Conservation (phyloP, 2,113 vertebrate species). For the Maccullochella peelii region DNA sequence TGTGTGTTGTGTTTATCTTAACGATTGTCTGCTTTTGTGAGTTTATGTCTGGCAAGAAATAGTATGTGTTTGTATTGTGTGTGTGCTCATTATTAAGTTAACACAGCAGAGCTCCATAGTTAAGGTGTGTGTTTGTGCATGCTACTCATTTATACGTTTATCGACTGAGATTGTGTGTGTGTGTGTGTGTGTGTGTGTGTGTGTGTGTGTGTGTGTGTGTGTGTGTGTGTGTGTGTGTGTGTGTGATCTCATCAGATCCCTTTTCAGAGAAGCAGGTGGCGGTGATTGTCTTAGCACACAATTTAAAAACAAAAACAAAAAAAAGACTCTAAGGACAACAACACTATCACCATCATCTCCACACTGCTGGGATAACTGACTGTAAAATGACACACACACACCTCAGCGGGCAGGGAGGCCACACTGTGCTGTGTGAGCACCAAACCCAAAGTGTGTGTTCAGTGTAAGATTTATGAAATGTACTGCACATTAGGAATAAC, state of each 20-base stretch:
- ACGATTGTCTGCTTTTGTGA: conserved; percentile 10
- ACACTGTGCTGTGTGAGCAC: conserved; percentile 16
- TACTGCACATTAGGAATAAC: neutral
- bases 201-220: conserved; percentile 14
- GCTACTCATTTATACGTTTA: conserved; percentile 14
- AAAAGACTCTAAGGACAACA: conserved; percentile 39
- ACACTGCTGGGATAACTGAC: conserved; percentile 57
- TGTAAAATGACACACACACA: conserved; percentile 30
- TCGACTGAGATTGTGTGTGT: too few relatives aligned
- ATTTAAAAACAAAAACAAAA: conserved; percentile 26
- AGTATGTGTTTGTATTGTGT: neutral
- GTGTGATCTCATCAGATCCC: conserved; percentile 55
- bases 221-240: conserved; percentile 16
- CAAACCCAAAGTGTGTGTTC: neutral
- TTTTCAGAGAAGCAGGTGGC: conserved; percentile 73
- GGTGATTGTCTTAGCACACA: conserved; percentile 69
- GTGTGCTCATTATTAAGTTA: conserved; percentile 27
- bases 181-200: conserved; percentile 1
- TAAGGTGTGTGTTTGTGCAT: neutral
- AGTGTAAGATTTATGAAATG: conserved; percentile 10
- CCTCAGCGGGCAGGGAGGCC: neutral
- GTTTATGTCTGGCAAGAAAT: conserved; percentile 10
- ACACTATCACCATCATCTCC: conserved; percentile 60
- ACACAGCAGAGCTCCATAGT: conserved; percentile 13
- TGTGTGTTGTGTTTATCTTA: neutral